Conservation (phyloP, 2,113 vertebrate species). For the Condylura cristata region DNA sequence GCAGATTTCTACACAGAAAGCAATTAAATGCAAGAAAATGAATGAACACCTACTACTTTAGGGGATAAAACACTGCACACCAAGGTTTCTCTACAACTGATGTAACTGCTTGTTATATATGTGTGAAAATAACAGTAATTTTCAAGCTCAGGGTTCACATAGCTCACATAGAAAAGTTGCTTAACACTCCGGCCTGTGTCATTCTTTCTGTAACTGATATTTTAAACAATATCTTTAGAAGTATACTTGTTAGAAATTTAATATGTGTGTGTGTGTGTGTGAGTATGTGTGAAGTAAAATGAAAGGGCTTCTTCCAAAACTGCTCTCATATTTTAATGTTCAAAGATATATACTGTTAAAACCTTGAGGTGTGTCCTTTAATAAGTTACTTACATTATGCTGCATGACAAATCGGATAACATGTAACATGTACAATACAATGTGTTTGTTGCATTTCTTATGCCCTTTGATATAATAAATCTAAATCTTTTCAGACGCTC, state of each 20-base stretch:
- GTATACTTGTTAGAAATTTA: not conserved
- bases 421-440: not conserved
- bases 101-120: not conserved
- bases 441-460: not conserved
- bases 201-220: not conserved
- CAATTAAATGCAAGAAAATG: not conserved
- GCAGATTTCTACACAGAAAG: not conserved
- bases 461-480: not conserved
- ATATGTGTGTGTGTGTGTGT: not conserved
- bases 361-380: not conserved
- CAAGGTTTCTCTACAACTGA: not conserved
- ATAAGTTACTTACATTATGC: not conserved
- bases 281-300: not conserved
- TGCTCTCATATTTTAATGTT: not conserved
- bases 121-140: not conserved
- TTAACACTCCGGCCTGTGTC: not conserved
- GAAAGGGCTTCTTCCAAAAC: not conserved
- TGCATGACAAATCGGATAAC: not conserved
- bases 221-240: not conserved
- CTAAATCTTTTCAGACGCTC: too few relatives aligned
- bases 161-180: not conserved
- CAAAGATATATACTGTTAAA: not conserved
- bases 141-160: not conserved
- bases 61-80: not conserved
- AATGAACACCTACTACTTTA: not conserved